A percentile compares a stretch with the other conserved stretches of the same genome.
Evolutionary conservation across 2,797 vertebrate genomes (phyloP).

Genomic region (Phrynocephalus vlangalii): DNA sequence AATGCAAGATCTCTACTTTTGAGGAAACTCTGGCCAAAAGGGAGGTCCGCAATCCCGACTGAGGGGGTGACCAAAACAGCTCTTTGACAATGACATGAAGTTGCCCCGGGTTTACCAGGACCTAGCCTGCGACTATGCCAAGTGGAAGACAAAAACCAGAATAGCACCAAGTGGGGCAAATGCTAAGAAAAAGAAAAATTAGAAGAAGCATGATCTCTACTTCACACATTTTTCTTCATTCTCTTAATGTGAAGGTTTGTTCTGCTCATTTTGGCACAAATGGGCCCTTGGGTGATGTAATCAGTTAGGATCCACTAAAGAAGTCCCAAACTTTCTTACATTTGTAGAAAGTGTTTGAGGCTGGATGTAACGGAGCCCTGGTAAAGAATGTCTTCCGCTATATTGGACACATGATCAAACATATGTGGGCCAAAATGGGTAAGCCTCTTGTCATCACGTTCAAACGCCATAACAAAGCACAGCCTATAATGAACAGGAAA

Average conservation of each 20-base stretch:
- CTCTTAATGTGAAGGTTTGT: background rate
- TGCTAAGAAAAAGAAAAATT: no score
- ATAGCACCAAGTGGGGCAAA: no score
- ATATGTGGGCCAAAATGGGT: background rate
- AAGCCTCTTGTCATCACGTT: background rate
- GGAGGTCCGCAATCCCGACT: no score
- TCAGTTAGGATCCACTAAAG: background rate
- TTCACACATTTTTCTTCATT: background rate
- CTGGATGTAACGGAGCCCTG: background rate
- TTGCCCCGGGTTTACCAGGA: no score
- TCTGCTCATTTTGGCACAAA: conserved; percentile 8
- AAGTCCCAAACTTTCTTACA: background rate
- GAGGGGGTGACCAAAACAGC: no score
- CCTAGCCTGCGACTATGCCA: no score
- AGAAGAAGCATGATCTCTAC: background rate
- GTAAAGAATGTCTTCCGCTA: background rate
- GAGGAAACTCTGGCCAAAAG: no score
- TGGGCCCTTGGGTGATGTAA: background rate
- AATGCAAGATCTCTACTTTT: background rate
- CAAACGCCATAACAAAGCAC: background rate
- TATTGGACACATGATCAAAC: background rate
- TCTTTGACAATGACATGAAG: no score
- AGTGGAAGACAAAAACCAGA: no score
- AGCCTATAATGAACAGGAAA: background rate
- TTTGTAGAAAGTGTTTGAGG: background rate